Evolutionary conservation across 2,888 invertebrate species (phyloP).

Genomic region (Drosophila pseudotakahashii): DNA sequence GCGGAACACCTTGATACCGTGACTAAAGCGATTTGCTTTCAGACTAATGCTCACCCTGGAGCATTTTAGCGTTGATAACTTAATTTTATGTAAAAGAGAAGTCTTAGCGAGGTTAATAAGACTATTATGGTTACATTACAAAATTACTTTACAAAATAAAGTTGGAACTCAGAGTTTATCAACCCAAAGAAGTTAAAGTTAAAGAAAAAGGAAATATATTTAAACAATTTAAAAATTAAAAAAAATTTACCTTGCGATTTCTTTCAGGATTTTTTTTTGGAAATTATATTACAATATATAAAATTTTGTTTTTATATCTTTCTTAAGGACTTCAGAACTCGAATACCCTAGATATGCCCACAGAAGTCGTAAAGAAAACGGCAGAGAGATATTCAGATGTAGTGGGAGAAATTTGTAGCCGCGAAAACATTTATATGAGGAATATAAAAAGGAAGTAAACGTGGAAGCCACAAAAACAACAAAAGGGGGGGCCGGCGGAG

Average conservation of each 20-base stretch:
- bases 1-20: slow-evolving; percentile 52
- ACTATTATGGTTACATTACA: background rate
- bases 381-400: slow-evolving; percentile 21
- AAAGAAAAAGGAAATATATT: no score
- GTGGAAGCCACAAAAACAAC: slow-evolving; percentile 24
- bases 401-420: slow-evolving; percentile 74
- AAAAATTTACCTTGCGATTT: no score
- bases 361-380: slow-evolving; percentile 13
- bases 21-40: slow-evolving; percentile 43
- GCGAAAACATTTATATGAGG: slow-evolving; percentile 73
- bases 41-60: slow-evolving; percentile 23
- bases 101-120: background rate
- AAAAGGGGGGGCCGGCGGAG: background rate
- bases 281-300: no score
- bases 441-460: slow-evolving; percentile 70
- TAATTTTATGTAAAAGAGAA: slow-evolving; percentile 10
- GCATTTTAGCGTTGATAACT: slow-evolving; percentile 19
- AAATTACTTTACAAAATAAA: background rate
- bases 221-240: no score
- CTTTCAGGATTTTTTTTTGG: no score
- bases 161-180: no score
- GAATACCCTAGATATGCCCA: slow-evolving; percentile 20
- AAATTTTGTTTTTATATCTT: no score
- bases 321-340: background rate
- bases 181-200: no score